Evolutionary conservation across 2,888 invertebrate species (phyloP).

Genomic region (Drosophila seclusa): DNA sequence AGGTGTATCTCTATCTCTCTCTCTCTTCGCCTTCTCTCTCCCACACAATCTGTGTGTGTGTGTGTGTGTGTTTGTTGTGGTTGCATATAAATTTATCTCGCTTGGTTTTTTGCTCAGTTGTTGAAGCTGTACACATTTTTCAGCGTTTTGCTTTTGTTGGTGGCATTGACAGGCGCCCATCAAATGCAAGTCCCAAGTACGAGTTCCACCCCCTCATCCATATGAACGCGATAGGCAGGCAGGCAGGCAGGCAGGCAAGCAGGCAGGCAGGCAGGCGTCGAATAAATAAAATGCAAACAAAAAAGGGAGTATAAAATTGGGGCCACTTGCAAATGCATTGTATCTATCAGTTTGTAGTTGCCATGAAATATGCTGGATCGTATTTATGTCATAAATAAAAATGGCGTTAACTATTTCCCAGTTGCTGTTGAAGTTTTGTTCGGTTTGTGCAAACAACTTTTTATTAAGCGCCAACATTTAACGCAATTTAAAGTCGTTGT

Average conservation of each 20-base stretch:
- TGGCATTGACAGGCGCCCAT: constrained; percentile 78
- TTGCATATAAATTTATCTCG: constrained; percentile 75
- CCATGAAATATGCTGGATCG: constrained; percentile 71
- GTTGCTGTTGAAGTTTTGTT: constrained; percentile 49
- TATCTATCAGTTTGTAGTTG: constrained; percentile 73
- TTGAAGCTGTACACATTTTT: constrained; percentile 75
- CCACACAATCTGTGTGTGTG: constrained; percentile 4
- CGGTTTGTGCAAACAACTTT: constrained; percentile 47
- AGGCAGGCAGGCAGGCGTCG: constrained; percentile 11
- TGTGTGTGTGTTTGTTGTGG: constrained; percentile 50
- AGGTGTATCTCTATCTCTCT: constrained; percentile 37
- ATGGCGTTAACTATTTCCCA: constrained; percentile 75
- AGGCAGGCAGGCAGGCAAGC: constrained; percentile 4
- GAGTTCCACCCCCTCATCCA: not conserved
- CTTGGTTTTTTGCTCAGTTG: constrained; percentile 52
- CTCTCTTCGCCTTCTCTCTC: too few relatives aligned
- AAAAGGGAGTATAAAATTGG: constrained; percentile 29
- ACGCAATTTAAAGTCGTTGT: constrained; percentile 66
- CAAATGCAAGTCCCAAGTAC: constrained; percentile 63
- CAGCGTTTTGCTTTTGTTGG: constrained; percentile 72
- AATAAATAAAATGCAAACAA: constrained; percentile 38
- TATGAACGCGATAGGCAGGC: constrained; percentile 48
- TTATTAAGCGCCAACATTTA: constrained; percentile 64
- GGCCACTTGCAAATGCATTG: constrained; percentile 75
- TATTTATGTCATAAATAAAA: constrained; percentile 79